phyloP scores from a whole-genome alignment of 2,113 vertebrate genomes.

The Mirounga angustirostris region DNA sequence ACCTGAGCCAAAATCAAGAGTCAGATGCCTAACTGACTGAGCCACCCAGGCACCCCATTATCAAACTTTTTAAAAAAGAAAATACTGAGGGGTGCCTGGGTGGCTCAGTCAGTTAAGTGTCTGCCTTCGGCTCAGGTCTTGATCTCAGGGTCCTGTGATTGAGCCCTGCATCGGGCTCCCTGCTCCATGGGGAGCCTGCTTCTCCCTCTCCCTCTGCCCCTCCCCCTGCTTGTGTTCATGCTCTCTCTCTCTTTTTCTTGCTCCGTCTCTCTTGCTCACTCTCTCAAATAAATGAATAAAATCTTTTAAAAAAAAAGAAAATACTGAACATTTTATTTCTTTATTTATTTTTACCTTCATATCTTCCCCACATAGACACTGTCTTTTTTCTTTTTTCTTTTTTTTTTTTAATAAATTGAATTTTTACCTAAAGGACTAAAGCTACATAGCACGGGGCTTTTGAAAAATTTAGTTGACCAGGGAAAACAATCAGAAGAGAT shows the following conservation, averaged over 20 bases:
- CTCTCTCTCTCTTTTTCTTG: too few species aligned
- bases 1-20: background rate
- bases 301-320: background rate
- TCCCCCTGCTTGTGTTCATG: too few species aligned
- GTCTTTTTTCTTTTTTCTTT: background rate
- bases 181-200: too few species aligned
- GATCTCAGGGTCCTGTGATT: too few species aligned
- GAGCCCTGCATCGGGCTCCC: too few species aligned
- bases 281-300: background rate
- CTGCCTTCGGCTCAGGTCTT: too few species aligned
- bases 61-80: background rate
- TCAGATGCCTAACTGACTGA: background rate
- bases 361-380: background rate
- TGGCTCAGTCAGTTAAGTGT: too few species aligned
- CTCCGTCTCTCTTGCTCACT: too few species aligned
- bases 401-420: background rate
- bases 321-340: background rate
- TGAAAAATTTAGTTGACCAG: background rate
- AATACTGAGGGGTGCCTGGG: too few species aligned
- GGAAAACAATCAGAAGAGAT: background rate
- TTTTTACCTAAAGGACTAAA: background rate
- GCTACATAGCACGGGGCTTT: background rate
- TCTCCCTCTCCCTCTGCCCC: too few species aligned
- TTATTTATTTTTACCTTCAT: background rate
- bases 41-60: background rate